Evolutionary conservation across 37 sponge, comb jelly and placozoan genomes (phyloP), one percentile per base, ranked within the genome.

Genomic region (Tethya wilhelma): DNA sequence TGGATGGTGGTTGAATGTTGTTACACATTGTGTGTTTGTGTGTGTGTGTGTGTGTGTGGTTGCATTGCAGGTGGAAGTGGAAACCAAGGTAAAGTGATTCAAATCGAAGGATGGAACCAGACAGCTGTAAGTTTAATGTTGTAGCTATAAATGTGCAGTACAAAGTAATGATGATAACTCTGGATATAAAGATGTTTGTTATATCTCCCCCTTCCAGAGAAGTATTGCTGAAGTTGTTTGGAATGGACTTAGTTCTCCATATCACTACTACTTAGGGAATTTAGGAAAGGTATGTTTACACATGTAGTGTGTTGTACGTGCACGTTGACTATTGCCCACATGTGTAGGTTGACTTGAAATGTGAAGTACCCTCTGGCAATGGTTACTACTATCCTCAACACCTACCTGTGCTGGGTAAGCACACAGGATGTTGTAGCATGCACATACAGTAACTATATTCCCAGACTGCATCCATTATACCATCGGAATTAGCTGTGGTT

Each of bases 181-280:
- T 12, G 8, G 38, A 37, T 36, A 11, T 12, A 12, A 8, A 36
- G 7, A 39, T n/a, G 11, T 23, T 36, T 39, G 29, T 9, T 39
- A 9, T 37, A 17, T 74, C 6, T 60, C 2, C 22, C 38, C 8
- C 22, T 32, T 88, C 39, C 74, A 95, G 92, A 79, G 87, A 70
- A 95, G 96, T 82, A 87, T 91, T 33, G 96, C 84, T 41, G 68
- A 84, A 56, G 90, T 95, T 7, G 58, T 71, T 62, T 95, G 96
- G 96, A 76, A 31, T 37, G 75, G 80, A 12, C 33, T 79, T 2
- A 56, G 71, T 2, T 40, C 17, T 33, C 69, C 30, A 30, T 89
- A 95, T 65, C 67, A 89, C 39, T 95, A 95, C 83, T 29, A 92
- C 46, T 65, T 86, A n/a, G 92, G 90, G 25, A 92, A 95, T 79